Conservation (phyloP, 92 coral and sea anemone species). For the Porites evermanni region DNA sequence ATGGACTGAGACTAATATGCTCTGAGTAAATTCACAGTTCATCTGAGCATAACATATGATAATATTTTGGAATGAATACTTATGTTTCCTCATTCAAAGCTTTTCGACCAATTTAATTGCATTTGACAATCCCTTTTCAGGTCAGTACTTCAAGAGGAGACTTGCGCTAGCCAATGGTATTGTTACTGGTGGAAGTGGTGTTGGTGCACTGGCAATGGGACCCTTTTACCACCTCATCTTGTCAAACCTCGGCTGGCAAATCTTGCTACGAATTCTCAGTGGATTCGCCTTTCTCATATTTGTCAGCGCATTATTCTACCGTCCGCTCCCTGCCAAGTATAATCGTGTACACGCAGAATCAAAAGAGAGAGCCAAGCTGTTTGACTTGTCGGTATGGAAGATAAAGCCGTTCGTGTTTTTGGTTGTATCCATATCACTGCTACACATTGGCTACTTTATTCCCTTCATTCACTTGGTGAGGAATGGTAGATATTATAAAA, state of each 20-base stretch:
- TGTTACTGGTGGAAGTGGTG: conserved; percentile 85
- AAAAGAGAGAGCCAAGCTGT: conserved; percentile 39
- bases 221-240: conserved; percentile 79
- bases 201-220: conserved; percentile 86
- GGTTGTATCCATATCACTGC: conserved; percentile 87
- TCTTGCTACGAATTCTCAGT: conserved; percentile 73
- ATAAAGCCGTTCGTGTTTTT: conserved; percentile 84
- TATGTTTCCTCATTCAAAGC: too few species aligned
- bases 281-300: conserved; percentile 70
- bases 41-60: too few species aligned
- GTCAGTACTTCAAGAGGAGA: conserved; percentile 82
- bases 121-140: conserved; percentile 32
- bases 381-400: conserved; percentile 90
- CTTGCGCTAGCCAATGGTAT: conserved; percentile 91
- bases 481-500: background rate
- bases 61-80: too few species aligned
- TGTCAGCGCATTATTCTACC: conserved; percentile 75
- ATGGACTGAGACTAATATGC: too few species aligned
- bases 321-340: conserved; percentile 70
- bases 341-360: conserved; percentile 25
- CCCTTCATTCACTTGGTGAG: conserved; percentile 93
- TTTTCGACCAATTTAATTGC: background rate
- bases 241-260: conserved; percentile 82
- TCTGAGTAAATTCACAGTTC: too few species aligned
- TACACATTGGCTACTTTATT: conserved; percentile 91